These are phyloP conservation scores for Procambarus virginalis DNA, from an alignment of 1,140 invertebrate genomes.

Conservation along the genomic window DNA sequence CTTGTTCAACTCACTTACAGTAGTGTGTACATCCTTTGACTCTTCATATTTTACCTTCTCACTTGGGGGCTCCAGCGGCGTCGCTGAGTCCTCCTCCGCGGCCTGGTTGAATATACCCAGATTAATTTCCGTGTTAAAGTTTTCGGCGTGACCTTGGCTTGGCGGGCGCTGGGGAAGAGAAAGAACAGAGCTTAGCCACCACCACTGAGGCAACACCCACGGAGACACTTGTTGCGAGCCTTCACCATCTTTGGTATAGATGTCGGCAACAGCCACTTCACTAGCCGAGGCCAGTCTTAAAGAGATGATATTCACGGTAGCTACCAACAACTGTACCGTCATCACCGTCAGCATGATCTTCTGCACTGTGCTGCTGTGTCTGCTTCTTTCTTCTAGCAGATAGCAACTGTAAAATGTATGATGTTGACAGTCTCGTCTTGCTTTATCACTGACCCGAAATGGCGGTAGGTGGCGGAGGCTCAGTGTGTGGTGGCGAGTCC, in stretches of 20 bases:
- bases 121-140: not conserved
- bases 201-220: slow-evolving; percentile 26
- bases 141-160: not conserved
- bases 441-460: not conserved
- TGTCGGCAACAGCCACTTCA: not conserved
- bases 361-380: too few relatives aligned
- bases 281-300: not conserved
- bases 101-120: not conserved
- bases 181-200: slow-evolving; percentile 33
- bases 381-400: not conserved
- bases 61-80: slow-evolving; percentile 27
- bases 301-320: not conserved
- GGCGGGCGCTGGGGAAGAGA: slow-evolving; percentile 13
- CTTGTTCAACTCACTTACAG: not conserved
- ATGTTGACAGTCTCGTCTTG: not conserved
- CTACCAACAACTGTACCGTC: not conserved
- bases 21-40: not conserved
- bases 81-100: not conserved
- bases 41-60: not conserved
- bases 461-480: not conserved
- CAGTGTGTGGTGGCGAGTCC: not conserved
- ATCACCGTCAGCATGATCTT: not conserved
- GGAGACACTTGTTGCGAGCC: slow-evolving; percentile 2
- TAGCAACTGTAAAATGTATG: not conserved
- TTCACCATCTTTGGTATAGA: not conserved